phyloP scores from a whole-genome alignment of 2,888 invertebrate species.

The Cerastoderma edule region DNA sequence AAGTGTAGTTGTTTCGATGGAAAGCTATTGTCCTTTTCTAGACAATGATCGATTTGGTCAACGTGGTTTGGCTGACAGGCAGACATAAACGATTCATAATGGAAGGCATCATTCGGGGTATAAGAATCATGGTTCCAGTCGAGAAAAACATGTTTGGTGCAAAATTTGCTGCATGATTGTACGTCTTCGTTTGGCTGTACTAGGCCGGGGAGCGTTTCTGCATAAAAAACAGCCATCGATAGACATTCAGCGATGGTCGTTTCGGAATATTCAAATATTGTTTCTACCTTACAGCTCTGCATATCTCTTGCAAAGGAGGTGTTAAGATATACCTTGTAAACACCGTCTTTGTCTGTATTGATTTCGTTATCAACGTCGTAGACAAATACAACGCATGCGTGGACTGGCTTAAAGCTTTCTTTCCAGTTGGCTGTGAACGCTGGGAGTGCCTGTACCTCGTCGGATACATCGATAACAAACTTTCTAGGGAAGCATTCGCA shows the following conservation, averaged over 20 bases:
- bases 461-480: slow-evolving; percentile 67
- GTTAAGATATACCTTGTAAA: slow-evolving; percentile 62
- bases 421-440: slow-evolving; percentile 20
- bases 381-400: slow-evolving; percentile 46
- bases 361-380: slow-evolving; percentile 57
- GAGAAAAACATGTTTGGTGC: too few species aligned
- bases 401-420: background rate
- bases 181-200: background rate
- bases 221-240: slow-evolving; percentile 49
- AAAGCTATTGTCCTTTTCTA: too few species aligned
- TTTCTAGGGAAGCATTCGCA: slow-evolving; percentile 67
- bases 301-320: slow-evolving; percentile 38
- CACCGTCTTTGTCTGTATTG: slow-evolving; percentile 50
- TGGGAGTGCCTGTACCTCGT: slow-evolving; percentile 23
- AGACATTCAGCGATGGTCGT: slow-evolving; percentile 59
- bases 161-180: background rate
- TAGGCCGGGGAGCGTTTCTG: slow-evolving; percentile 56
- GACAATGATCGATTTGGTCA: too few species aligned
- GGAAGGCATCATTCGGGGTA: background rate
- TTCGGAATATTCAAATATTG: slow-evolving; percentile 60
- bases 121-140: background rate
- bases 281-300: slow-evolving; percentile 50
- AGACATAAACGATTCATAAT: background rate
- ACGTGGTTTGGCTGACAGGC: background rate
- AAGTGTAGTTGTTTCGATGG: background rate